Base-by-base conservation (phyloP, 1,140 invertebrate species). In the Tetragnatha versicolor region DNA sequence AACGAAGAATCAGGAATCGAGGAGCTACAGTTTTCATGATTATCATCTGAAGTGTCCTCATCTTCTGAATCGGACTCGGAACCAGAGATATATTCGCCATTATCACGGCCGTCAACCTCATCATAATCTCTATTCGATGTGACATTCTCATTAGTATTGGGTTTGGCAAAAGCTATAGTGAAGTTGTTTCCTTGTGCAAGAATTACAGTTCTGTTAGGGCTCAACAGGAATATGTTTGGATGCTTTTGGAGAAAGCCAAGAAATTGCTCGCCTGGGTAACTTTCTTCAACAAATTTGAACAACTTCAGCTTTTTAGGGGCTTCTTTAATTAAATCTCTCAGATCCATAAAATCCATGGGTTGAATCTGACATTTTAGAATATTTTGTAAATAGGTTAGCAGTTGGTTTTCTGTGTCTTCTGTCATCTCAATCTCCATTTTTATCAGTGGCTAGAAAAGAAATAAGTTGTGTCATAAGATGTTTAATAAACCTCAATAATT, bases 291-390 rank as follows among this genome's bases (percentile, higher is more conserved):
- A 12, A 42, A 73, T 31, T 58, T 14, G 14, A 31, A 45, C 5
- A 73, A n/a, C 31, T 73, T 58, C 51, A 31, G 27, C 3, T 73
- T 73, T 60, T 47, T 55, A 3, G 53, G 69, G 0, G 35, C 69
- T 14, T 73, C 69, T 51, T 58, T 45, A 25, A 73, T 55, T 7
- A 73, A 25, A 22, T 45, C 25, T 61, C 53, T 37, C 17, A 73
- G 69, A 22, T 45, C 35, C 37, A 45, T 60, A 22, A 14, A 29
- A 42, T 60, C 45, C 39, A 60, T 73, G 17, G 69, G 69, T n/a
- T 31, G 45, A 12, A 73, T 60, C 25, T 73, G 69, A 31, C 31
- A 58, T 22, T 73, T 73, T 29, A 73, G 25, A 45, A 73, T 73
- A 20, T 60, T 73, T 29, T 60, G 33, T 6, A 58, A 25, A 9